phyloP scores from a whole-genome alignment of 2,113 vertebrate species.

The Strigops habroptila region DNA sequence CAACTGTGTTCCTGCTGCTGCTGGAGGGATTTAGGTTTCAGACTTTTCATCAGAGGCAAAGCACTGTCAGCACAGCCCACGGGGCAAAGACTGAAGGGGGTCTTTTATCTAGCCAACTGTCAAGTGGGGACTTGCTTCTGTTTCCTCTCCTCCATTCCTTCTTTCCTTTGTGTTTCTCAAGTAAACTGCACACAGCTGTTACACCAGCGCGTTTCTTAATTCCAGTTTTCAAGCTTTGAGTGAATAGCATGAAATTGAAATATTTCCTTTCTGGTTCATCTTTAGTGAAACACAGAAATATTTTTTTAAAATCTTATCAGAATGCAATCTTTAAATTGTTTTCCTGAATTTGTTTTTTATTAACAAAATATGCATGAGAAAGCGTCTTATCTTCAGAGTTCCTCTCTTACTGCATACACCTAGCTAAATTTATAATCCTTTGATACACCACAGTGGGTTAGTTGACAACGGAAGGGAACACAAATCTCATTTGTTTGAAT shows the following conservation, averaged over 20 bases:
- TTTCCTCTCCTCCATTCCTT: neutral
- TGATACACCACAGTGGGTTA: neutral
- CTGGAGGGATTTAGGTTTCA: neutral
- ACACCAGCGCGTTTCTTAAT: neutral
- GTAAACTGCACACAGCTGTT: neutral
- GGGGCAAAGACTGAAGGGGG: neutral
- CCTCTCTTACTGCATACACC: neutral
- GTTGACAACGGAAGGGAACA: neutral
- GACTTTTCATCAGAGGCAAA: neutral
- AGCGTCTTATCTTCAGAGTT: neutral
- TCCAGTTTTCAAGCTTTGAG: neutral
- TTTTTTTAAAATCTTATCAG: neutral
- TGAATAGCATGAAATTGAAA: neutral
- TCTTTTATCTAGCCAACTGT: neutral
- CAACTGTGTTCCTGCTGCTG: neutral
- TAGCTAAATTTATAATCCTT: neutral
- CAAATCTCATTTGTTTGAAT: constrained; percentile 6
- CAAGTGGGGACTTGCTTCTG: neutral
- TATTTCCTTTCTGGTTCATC: neutral
- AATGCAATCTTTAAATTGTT: neutral
- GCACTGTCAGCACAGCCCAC: neutral
- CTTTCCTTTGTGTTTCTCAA: neutral
- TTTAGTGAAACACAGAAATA: neutral
- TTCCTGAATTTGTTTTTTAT: neutral
- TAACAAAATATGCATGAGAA: neutral